Conservation (phyloP, 2,113 vertebrate genomes). For the Pantherophis guttatus region DNA sequence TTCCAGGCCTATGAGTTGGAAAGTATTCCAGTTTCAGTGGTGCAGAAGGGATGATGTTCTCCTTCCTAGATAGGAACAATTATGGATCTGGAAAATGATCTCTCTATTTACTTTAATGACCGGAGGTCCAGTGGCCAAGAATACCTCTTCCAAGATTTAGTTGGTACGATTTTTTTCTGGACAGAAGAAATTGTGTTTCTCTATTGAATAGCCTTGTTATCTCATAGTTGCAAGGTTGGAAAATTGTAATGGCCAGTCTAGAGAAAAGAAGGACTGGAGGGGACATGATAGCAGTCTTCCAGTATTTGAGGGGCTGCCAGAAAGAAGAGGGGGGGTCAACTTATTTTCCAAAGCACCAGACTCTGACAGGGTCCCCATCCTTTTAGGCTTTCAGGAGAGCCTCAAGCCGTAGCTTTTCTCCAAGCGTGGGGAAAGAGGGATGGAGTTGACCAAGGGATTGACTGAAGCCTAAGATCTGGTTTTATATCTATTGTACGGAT, state of each 20-base stretch:
- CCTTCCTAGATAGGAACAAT: neutral
- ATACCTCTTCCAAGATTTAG: neutral
- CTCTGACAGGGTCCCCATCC: too few relatives aligned
- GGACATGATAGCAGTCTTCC: too few relatives aligned
- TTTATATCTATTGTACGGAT: neutral
- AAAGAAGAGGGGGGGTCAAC: too few relatives aligned
- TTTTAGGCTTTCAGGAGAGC: too few relatives aligned
- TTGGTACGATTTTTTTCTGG: neutral
- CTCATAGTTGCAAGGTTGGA: neutral
- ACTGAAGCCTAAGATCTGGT: too few relatives aligned
- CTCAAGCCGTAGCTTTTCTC: too few relatives aligned
- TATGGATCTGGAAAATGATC: neutral
- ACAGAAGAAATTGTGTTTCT: fast-evolving
- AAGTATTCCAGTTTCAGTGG: neutral
- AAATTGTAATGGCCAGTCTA: too few relatives aligned
- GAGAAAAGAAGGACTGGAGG: too few relatives aligned
- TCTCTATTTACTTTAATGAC: neutral
- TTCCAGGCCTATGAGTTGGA: neutral
- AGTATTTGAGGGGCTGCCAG: too few relatives aligned
- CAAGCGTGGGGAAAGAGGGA: too few relatives aligned
- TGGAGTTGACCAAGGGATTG: too few relatives aligned
- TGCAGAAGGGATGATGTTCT: neutral
- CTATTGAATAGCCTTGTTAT: neutral
- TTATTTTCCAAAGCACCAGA: too few relatives aligned
- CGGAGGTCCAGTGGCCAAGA: neutral